Percentiles rank a stretch among this genome's conserved stretches.
Conservation (phyloP, 2,888 invertebrate genomes). For the Tridacna crocea region DNA sequence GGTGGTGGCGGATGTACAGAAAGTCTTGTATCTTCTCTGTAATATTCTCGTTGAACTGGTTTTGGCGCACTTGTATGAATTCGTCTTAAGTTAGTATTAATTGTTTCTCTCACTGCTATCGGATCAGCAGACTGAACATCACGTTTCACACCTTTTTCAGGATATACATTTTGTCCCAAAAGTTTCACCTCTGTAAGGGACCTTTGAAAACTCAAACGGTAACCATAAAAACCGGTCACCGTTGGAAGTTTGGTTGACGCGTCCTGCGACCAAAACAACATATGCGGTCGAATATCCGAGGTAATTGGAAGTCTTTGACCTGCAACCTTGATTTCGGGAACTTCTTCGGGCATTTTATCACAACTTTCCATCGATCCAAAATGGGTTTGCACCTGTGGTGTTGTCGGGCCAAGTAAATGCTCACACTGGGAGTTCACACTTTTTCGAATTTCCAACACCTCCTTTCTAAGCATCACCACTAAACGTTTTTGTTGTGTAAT, state of each 20-base stretch:
- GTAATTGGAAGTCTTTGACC: slow-evolving; percentile 14
- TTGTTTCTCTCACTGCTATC: not conserved
- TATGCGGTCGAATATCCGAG: slow-evolving; percentile 34
- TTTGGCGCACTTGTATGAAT: slow-evolving; percentile 18
- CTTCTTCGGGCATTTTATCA: slow-evolving; percentile 9
- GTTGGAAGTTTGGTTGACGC: slow-evolving; percentile 53
- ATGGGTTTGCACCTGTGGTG: not conserved
- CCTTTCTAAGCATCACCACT: slow-evolving; percentile 17
- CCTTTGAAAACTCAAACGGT: slow-evolving; percentile 35
- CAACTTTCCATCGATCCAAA: slow-evolving; percentile 17
- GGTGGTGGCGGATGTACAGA: slow-evolving; percentile 16
- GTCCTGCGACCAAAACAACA: slow-evolving; percentile 63
- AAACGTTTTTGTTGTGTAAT: slow-evolving; percentile 10
- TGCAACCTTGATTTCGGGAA: slow-evolving; percentile 12
- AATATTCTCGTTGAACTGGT: not conserved
- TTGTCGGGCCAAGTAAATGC: not conserved
- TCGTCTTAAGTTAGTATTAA: not conserved
- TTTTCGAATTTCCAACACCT: not conserved
- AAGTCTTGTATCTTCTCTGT: slow-evolving; percentile 4
- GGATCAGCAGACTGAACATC: slow-evolving; percentile 47
- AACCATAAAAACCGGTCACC: slow-evolving; percentile 52
- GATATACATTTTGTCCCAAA: slow-evolving; percentile 54
- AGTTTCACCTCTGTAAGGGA: slow-evolving; percentile 59
- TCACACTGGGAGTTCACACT: slow-evolving; percentile 1
- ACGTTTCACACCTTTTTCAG: slow-evolving; percentile 13